These are phyloP conservation scores for Diaprepes abbreviatus DNA, from an alignment of 2,888 invertebrate genomes.

Conservation along the genomic window DNA sequence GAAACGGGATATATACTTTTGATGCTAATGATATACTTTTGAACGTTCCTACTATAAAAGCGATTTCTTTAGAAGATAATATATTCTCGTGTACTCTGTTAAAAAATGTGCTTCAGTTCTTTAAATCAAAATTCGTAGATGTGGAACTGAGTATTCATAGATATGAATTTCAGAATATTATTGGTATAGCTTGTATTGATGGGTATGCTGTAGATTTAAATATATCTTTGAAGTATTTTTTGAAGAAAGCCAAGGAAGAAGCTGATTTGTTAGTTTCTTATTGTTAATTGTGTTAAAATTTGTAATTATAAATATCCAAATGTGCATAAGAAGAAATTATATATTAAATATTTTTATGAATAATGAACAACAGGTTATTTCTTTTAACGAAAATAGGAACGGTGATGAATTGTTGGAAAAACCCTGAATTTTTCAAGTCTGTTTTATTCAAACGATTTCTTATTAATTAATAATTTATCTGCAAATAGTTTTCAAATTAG, in stretches of 20 bases:
- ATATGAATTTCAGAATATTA: conserved; percentile 62
- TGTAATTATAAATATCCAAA: not conserved
- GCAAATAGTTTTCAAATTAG: no score
- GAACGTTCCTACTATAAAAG: conserved; percentile 58
- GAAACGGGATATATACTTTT: conserved; percentile 60
- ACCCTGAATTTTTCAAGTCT: no score
- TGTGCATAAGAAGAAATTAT: no score
- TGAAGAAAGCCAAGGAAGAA: conserved; percentile 54
- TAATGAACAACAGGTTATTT: no score
- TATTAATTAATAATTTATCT: no score
- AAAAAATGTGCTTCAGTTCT: conserved; percentile 58
- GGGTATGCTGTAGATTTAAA: conserved; percentile 49
- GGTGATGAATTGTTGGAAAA: no score
- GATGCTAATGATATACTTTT: conserved; percentile 57
- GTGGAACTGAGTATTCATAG: conserved; percentile 55
- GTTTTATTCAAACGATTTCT: no score
- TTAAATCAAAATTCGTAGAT: conserved; percentile 56
- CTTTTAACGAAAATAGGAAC: no score
- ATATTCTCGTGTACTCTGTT: conserved; percentile 60
- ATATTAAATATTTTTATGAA: no score
- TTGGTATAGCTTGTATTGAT: conserved; percentile 62
- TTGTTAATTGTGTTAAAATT: conserved; percentile 37
- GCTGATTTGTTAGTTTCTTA: conserved; percentile 47
- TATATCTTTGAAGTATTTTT: conserved; percentile 56
- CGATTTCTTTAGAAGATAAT: conserved; percentile 61